phyloP scores from a whole-genome alignment of 2,113 vertebrate genomes.

The Corynorhinus townsendii region DNA sequence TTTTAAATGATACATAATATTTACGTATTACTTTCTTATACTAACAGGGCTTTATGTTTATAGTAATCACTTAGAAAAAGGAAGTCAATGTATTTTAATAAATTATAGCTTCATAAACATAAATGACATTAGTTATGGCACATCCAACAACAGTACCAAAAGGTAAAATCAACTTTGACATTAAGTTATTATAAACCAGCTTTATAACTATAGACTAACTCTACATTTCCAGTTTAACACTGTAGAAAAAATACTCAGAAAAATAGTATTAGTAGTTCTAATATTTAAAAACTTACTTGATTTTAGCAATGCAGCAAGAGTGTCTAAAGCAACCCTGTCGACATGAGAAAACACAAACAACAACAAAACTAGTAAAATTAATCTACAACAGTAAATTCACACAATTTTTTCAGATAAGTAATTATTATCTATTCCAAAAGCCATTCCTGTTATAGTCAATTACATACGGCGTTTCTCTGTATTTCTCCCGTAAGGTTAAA shows the following conservation, averaged over 20 bases:
- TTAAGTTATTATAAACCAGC: slow-evolving; percentile 30
- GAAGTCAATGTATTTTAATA: not conserved
- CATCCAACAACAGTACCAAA: not conserved
- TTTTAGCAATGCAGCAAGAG: slow-evolving; percentile 96
- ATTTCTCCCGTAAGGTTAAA: slow-evolving; percentile 30
- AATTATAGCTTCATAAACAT: slow-evolving; percentile 9
- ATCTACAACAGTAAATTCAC: slow-evolving; percentile 69
- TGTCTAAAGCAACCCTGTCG: slow-evolving; percentile 96
- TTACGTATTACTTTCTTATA: not conserved
- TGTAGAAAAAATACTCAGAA: slow-evolving; percentile 43
- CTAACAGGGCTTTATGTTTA: not conserved
- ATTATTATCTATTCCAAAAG: slow-evolving; percentile 44
- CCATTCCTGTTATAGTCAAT: slow-evolving; percentile 27
- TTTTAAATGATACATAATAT: not conserved
- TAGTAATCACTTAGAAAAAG: not conserved
- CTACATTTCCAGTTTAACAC: slow-evolving; percentile 51
- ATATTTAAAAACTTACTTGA: slow-evolving; percentile 92
- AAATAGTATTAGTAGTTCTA: slow-evolving; percentile 69
- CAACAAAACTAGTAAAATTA: slow-evolving; percentile 76
- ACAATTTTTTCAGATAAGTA: slow-evolving; percentile 55
- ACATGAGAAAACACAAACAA: slow-evolving; percentile 80
- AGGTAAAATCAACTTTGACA: slow-evolving; percentile 1
- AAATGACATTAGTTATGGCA: not conserved
- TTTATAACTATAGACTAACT: slow-evolving; percentile 44
- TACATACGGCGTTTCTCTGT: not conserved